Percentiles rank a stretch among this genome's conserved stretches.
Conservation (phyloP, 1,140 invertebrate genomes). For the Drosophila equinoxialis region DNA sequence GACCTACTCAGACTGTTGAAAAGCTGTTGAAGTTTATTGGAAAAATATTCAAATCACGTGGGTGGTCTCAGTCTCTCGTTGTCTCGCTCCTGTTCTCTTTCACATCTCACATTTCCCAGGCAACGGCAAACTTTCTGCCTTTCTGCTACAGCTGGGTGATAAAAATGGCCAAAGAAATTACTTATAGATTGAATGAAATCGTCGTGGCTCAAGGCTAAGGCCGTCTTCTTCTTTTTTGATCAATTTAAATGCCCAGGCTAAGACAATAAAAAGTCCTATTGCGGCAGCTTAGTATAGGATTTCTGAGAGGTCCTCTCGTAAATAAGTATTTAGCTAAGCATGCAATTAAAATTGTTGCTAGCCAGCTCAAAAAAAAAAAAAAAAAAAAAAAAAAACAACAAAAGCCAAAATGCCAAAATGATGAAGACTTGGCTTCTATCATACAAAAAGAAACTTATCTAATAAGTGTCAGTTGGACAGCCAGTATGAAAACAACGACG, state of each 20-base stretch:
- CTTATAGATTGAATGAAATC: slow-evolving; percentile 80
- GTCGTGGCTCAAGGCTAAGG: slow-evolving; percentile 42
- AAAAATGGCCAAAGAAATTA: slow-evolving; percentile 75
- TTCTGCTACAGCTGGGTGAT: slow-evolving; percentile 46
- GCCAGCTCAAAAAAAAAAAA: not conserved
- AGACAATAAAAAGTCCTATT: slow-evolving; percentile 74
- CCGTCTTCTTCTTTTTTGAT: slow-evolving; percentile 59
- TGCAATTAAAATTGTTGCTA: slow-evolving; percentile 67
- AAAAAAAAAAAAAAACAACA: not conserved
- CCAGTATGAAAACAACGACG: slow-evolving; percentile 47
- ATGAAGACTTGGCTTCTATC: slow-evolving; percentile 46
- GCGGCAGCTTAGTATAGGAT: slow-evolving; percentile 58
- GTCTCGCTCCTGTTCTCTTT: slow-evolving; percentile 16
- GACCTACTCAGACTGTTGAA: slow-evolving; percentile 59
- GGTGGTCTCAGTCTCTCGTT: slow-evolving; percentile 65
- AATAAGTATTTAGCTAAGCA: slow-evolving; percentile 55
- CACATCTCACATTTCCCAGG: not conserved
- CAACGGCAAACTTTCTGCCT: slow-evolving; percentile 27
- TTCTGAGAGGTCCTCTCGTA: slow-evolving; percentile 37
- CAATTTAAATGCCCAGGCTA: slow-evolving; percentile 74
- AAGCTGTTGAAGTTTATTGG: slow-evolving; percentile 82
- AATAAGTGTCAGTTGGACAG: slow-evolving; percentile 69
- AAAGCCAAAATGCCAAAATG: slow-evolving; percentile 56
- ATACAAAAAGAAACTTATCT: slow-evolving; percentile 58
- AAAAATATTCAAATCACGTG: slow-evolving; percentile 83